Base-by-base conservation (phyloP, 2,797 vertebrate genomes). In the Rhadinocentrus ornatus region DNA sequence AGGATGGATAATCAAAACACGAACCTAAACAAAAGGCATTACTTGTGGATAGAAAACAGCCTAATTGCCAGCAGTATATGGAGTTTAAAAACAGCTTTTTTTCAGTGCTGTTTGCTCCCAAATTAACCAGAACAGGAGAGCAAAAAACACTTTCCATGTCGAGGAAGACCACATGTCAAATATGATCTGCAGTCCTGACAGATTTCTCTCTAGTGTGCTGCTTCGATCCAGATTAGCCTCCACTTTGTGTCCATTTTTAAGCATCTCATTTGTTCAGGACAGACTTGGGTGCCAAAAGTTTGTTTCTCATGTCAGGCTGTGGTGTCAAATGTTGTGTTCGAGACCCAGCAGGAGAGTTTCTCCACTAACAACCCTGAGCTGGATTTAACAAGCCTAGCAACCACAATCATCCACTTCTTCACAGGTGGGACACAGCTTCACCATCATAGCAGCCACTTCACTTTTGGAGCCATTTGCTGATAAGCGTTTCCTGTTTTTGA, bases 391-490 rank as follows among this genome's bases (percentile, higher is more conserved):
- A 6, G 88, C 83, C 46, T 75, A 53, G 88, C 54, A 29, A 66
- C 86, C 22, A 1, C 78, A 22, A 3, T 59, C 75, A 15, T 67
- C 74, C 39, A 32, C 64, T 18, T 32, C 69, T 80, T 76, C 83
- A 81, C 83, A 86, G 85, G 84, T 86, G 81, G 4, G 69, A 56
- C 69, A 69, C 22, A 32, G 24, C 3, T 65, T 15, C 66, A 20
- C 73, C 75, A 68, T 66, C 80, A 70, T 32, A 62, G 73, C 6
- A 56, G 57, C 66, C 74, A 31, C 79, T 78, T 84, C 73, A 82
- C 86, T 77, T 87, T 83, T 78, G 85, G 81, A 66, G 64, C 90
- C 93, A 93, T 94, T 93, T 93, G 92, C 79, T 67, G 55, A 72
- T 63, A 20, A 80, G 79, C 80, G 82, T 89, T 92, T 91, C 88